Evolutionary conservation across 2,888 invertebrate species (phyloP), one percentile per base, ranked within the genome.

Genomic region (Lochmaea capreae): DNA sequence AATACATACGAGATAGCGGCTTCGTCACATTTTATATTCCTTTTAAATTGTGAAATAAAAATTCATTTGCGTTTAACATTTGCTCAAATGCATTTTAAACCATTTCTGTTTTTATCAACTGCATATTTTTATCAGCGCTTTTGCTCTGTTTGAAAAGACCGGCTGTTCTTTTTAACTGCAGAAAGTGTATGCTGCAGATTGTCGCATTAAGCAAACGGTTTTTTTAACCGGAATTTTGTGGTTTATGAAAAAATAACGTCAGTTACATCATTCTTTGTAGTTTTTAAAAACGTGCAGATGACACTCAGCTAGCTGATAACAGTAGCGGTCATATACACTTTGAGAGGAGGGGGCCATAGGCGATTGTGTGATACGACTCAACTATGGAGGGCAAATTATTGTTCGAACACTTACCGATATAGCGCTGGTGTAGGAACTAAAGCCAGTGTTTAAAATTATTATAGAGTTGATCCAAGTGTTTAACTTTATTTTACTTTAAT

Each of bases 111-210:
- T 57, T 57, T 57, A 57, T 57, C 10, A 11, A 57, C 16, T 57
- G 12, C 8, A 57, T 57, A 57, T 16, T 57, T 57, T 57, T 57
- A 57, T 57, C 57, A 57, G 18, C 57, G 22, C 22, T 57, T 57
- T 57, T 14, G 57, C 57, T 57, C 9, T 57, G 22, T 16, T 57
- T 57, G 16, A 57, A 57, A 57, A 57, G n/a, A 22, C 14, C 22
- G 46, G 46, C 14, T 46, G 46, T 18, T 57, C 22, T 57, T 57
- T 11, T 57, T 22, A 57, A 39, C 57, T 57, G 57, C 57, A 57
- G 57, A 11, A 16, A 22, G 10, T 16, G 10, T 16, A 11, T 22
- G 57, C 10, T 16, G 10, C 18, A 57, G 11, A 57, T 22, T 57
- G 18, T 57, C 57, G 57, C 57, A 57, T 46, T 12, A 46, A 4